Evolutionary conservation across 2,797 vertebrate genomes (phyloP), one percentile per base, ranked within the genome.

Genomic region (Taeniopygia guttata): DNA sequence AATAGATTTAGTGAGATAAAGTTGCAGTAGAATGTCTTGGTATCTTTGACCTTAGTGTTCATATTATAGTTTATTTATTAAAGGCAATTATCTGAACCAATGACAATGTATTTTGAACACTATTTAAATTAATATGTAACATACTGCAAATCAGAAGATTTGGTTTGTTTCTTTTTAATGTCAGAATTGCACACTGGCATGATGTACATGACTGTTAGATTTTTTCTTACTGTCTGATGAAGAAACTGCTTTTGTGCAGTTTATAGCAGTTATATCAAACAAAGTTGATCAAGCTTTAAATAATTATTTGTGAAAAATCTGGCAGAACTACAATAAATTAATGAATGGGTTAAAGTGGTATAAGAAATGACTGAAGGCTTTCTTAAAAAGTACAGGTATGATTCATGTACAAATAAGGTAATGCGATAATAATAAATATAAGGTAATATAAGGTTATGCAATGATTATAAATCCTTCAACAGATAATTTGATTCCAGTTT

Each of bases 341-440:
- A 89, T 16, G 45, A 83, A 77, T 82, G 19, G 66, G 15, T 76
- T 90, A 94, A 64, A 69, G 52, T 91, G 54, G 26, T 91, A n/a
- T 93, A 96, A 85, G 95, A 90, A 96, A 55, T 92, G 9, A 40
- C 58, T 52, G 45, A 80, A 96, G 94, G 76, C 74, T 93, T 97
- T 76, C 42, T 68, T 75, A 36, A 52, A 84, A 96, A 87, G 36
- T 89, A 67, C 55, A 56, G 25, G 27, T 68, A 54, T 85, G 69
- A 76, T 94, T 95, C 92, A 70, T 96, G 74, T 67, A 42, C 52
- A 89, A 93, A n/a, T n/a, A n/a, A n/a, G n/a, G n/a, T n/a, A n/a
- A n/a, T n/a, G n/a, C n/a, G n/a, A n/a, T n/a, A n/a, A n/a, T n/a
- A n/a, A n/a, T n/a, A n/a, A n/a, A n/a, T n/a, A n/a, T n/a, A n/a